Evolutionary conservation across 2,888 invertebrate species (phyloP).

Genomic region (Trissoscelio sp.): DNA sequence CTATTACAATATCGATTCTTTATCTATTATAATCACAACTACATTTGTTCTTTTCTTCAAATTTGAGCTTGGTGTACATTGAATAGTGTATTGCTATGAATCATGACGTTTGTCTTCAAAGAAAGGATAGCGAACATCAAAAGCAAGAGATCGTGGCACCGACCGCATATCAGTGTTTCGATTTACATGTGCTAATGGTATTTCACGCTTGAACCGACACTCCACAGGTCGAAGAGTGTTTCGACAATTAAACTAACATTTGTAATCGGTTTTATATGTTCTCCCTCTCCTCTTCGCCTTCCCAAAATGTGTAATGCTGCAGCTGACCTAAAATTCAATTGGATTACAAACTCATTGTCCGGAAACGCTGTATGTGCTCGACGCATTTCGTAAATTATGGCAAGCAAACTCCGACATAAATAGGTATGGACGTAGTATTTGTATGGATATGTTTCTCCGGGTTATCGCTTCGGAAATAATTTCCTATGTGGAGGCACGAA

Average conservation of each 20-base stretch:
- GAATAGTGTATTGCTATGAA: neutral
- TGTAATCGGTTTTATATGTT: conserved; percentile 73
- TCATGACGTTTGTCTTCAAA: neutral
- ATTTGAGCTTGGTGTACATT: too few species aligned
- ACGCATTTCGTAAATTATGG: conserved; percentile 69
- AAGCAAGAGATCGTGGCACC: conserved; percentile 1
- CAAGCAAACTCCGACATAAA: conserved; percentile 55
- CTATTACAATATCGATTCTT: too few species aligned
- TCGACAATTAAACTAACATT: conserved; percentile 75
- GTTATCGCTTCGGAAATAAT: conserved; percentile 63
- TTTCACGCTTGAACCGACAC: conserved; percentile 35
- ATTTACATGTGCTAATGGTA: conserved; percentile 42
- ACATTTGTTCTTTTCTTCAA: too few species aligned
- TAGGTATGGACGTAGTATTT: conserved; percentile 52
- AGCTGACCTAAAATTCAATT: conserved; percentile 73
- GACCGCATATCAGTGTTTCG: conserved; percentile 30
- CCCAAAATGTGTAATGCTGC: conserved; percentile 27
- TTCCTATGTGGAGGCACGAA: conserved; percentile 50
- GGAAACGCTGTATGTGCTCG: conserved; percentile 60
- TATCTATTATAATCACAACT: too few species aligned
- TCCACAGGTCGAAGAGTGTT: conserved; percentile 61
- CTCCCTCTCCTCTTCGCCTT: too few species aligned
- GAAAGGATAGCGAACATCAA: conserved; percentile 5
- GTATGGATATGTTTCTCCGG: conserved; percentile 58
- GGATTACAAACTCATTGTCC: conserved; percentile 73